Evolutionary conservation across 1,140 invertebrate genomes (phyloP).

Genomic region (Drosophila watanabei): DNA sequence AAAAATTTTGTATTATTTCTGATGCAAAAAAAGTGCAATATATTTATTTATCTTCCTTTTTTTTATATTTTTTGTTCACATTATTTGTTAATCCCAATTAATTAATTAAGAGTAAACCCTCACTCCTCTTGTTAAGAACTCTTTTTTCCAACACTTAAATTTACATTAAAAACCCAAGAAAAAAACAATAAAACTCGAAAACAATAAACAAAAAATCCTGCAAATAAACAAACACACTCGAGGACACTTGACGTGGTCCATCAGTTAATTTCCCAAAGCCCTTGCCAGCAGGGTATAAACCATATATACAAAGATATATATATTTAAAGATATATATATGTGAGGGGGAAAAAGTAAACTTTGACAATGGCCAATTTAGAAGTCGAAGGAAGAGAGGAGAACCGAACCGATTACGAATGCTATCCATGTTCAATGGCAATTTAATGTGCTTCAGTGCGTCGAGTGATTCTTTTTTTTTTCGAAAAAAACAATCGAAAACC

Average conservation of each 20-base stretch:
- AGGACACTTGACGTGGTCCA: not conserved
- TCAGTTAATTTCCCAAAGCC: slow-evolving; percentile 6
- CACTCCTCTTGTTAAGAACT: too few relatives aligned
- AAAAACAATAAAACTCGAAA: too few relatives aligned
- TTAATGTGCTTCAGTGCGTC: slow-evolving; percentile 51
- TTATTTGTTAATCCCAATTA: too few relatives aligned
- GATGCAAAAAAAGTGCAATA: too few relatives aligned
- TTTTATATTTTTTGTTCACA: too few relatives aligned
- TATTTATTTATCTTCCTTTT: too few relatives aligned
- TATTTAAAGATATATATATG: not conserved
- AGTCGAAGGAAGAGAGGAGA: not conserved
- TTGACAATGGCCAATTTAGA: slow-evolving; percentile 33
- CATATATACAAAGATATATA: not conserved
- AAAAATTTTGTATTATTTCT: too few relatives aligned
- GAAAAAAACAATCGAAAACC: slow-evolving; percentile 68
- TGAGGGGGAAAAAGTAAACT: slow-evolving; percentile 14
- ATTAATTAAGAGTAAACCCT: too few relatives aligned
- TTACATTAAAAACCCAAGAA: not conserved
- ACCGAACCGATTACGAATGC: slow-evolving; percentile 37
- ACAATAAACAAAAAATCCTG: not conserved
- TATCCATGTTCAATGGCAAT: slow-evolving; percentile 50
- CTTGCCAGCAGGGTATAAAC: not conserved
- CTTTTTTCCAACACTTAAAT: not conserved
- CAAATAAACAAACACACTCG: not conserved
- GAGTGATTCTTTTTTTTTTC: slow-evolving; percentile 31